Evolutionary conservation across 2,888 invertebrate genomes (phyloP), one percentile per base, ranked within the genome.

Genomic region (Drosophila barbarae): DNA sequence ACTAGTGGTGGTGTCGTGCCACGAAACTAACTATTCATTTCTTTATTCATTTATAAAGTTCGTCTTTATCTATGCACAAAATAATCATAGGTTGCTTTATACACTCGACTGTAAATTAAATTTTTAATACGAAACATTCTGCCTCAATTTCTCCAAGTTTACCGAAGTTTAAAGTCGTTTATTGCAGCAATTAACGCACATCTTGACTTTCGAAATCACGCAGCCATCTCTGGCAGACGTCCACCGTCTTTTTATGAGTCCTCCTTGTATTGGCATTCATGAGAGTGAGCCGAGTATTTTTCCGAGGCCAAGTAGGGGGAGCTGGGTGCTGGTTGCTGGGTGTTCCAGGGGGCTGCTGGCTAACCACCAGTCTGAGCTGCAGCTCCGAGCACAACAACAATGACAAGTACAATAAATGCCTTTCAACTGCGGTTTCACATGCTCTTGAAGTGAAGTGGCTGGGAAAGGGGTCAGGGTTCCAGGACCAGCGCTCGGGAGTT

Each of bases 371-470:
- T 59, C 58, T 35, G 60, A 55, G 56, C 49, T 59, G 47, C 41
- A 61, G 44, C 68, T 56, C 44, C 61, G 28, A 23, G 39, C 44
- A 53, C 78, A 71, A 72, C 81, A 77, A 85, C 84, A 85, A 84
- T 77, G 81, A 80, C 81, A 82, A 84, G 85, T 81, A 85, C 85
- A 78, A 85, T 84, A 86, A 83, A 85, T 83, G 83, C 86, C 82
- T 85, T 81, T 85, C 84, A 85, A 84, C 83, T 85, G 83, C 82
- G 86, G 83, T 83, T 84, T 83, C 86, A 86, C 83, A 83, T 83
- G 86, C 86, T 84, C 86, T 85, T 83, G 84, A 83, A 79, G 73
- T 70, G 71, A 74, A 81, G 81, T 72, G 69, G n/a, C 28, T 30
- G 46, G 26, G 41, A 39, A 56, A 35, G 56, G 52, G 65, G 46